Base-by-base conservation (phyloP, 2,797 vertebrate genomes). In the Borostomias antarcticus region DNA sequence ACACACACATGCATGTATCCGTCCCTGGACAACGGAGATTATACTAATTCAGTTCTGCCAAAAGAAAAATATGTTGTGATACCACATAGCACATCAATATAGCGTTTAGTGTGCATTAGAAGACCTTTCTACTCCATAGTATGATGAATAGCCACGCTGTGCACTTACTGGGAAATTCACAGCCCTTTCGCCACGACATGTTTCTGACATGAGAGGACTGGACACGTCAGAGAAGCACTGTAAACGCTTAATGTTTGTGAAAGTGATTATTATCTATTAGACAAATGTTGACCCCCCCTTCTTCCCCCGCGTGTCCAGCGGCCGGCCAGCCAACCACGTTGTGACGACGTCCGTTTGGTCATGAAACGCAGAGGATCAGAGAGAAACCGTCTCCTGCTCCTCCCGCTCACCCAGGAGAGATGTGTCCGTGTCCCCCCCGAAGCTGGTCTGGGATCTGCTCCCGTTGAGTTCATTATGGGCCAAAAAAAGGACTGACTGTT, bases 321-420 rank as follows among this genome's bases (percentile, higher is more conserved):
- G 95, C 97, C 75, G 97, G 97, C 82, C 97, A 98, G 77, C 97
- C 97, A 57, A 99, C 97, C 79, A 98, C 95, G 3, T 94, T 98
- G 94, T 99, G 94, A 99, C 73, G 1, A 80, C 61, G 51, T 72
- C 75, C 48, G 69, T 13, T 58, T 79, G 76, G 66, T 73, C 58
- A 43, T 74, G 82, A 33, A 11, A 11, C 5, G 40, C 13, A 86
- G 81, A 72, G 52, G 83, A 76, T 82, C 74, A 62, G 0, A 58
- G 81, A 85, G 77, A 78, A 75, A 58, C 51, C 65, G 65, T 66
- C n/a, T 75, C 75, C n/a, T 19, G 19, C 40, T 26, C 32, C 35
- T 37, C 4, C 10, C 35, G 9, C 35, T 37, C 35, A 8, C 35
- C 2, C 0, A 4, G 81, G 64, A 74, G 72, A 82, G 64, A n/a